phyloP scores from a whole-genome alignment of 1,140 invertebrate genomes.

The Brachionus paranguensis region DNA sequence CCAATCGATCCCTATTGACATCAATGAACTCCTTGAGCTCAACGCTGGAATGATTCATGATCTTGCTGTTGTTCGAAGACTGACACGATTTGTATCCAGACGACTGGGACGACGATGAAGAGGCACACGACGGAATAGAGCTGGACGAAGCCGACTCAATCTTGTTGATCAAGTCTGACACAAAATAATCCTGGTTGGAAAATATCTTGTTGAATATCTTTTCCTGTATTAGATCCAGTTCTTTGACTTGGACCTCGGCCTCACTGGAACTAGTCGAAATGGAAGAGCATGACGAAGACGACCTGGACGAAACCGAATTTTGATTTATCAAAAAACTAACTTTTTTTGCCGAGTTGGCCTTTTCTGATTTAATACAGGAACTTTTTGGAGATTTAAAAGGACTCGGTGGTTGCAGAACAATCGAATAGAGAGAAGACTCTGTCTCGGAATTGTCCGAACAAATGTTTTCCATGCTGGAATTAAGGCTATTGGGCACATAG shows the following conservation, averaged over 20 bases:
- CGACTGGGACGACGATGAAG: not conserved
- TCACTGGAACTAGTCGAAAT: not conserved
- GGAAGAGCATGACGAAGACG: not conserved
- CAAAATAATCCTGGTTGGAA: slow-evolving; percentile 19
- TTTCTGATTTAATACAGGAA: not conserved
- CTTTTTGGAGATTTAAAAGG: slow-evolving; percentile 11
- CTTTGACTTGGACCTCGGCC: not conserved
- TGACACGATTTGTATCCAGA: slow-evolving; percentile 5
- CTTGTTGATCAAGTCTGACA: not conserved
- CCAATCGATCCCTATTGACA: not conserved
- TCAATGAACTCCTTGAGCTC: slow-evolving; percentile 22
- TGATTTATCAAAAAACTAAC: slow-evolving; percentile 16
- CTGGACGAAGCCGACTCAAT: not conserved
- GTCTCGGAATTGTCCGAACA: not conserved
- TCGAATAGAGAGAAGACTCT: not conserved
- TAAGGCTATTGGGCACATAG: not conserved
- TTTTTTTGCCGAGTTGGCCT: not conserved
- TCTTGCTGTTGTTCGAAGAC: not conserved
- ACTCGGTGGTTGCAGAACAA: not conserved
- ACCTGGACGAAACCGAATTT: not conserved
- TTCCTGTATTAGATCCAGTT: not conserved
- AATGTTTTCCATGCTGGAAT: not conserved
- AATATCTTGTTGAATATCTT: slow-evolving; percentile 27
- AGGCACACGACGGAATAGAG: slow-evolving; percentile 5
- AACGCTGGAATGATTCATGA: not conserved